A percentile compares a stretch with the other conserved stretches of the same genome.
These are phyloP conservation scores for Auanema freiburgensis DNA, from an alignment of 2,888 invertebrate species.

Conservation along the genomic window DNA sequence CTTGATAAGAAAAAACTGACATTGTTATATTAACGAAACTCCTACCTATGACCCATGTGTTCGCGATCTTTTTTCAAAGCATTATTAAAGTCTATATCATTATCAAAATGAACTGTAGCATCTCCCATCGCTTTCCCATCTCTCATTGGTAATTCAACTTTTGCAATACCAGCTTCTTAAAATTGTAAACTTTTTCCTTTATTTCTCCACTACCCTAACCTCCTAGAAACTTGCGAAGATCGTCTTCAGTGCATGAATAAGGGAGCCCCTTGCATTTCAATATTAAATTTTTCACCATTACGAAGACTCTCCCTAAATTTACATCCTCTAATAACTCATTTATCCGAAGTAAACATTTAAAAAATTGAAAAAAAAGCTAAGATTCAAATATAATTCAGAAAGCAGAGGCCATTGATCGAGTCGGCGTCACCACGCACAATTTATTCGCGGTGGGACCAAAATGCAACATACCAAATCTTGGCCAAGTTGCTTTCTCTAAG, in stretches of 20 bases:
- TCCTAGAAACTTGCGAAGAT: conserved; percentile 35
- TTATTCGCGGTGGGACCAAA: not conserved
- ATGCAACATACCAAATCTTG: not conserved
- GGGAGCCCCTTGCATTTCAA: conserved; percentile 21
- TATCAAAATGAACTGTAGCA: conserved; percentile 29
- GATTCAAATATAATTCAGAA: not conserved
- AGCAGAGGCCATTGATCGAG: not conserved
- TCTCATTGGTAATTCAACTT: conserved; percentile 28
- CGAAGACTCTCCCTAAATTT: too few species aligned
- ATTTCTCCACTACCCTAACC: conserved; percentile 16
- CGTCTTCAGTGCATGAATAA: conserved; percentile 27
- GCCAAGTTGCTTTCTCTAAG: not conserved
- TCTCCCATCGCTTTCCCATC: conserved; percentile 36
- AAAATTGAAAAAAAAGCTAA: not conserved
- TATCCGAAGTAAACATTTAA: not conserved
- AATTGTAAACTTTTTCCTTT: not conserved
- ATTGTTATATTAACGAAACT: not conserved
- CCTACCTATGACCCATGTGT: conserved; percentile 31
- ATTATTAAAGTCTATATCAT: conserved; percentile 27
- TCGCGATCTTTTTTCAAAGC: conserved; percentile 40
- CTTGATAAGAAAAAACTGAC: conserved; percentile 9
- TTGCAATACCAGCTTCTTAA: conserved; percentile 33
- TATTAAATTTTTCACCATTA: conserved; percentile 19
- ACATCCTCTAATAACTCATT: too few species aligned
- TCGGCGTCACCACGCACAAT: not conserved